A percentile compares a stretch with the other conserved stretches of the same genome.
phyloP scores from a whole-genome alignment of 2,888 invertebrate species.

The Trachelus iudaicus region DNA sequence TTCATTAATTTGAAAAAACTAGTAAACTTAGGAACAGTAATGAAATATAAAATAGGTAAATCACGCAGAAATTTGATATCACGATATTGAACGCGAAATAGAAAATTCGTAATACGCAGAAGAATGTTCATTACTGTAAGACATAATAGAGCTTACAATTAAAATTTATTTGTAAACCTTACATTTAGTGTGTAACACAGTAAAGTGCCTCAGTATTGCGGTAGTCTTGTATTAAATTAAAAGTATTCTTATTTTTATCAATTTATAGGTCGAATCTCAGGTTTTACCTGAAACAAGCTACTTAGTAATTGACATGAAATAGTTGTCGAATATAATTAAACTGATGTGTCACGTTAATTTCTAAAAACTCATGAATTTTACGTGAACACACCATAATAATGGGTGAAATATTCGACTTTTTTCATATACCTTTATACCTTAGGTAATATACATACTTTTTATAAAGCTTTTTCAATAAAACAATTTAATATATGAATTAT shows the following conservation, averaged over 20 bases:
- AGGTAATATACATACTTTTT: background rate
- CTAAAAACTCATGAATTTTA: background rate
- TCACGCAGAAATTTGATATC: background rate
- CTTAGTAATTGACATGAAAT: background rate
- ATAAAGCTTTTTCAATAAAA: constrained; percentile 1
- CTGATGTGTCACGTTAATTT: background rate
- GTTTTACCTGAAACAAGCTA: background rate
- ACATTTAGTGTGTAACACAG: background rate
- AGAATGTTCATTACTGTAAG: background rate
- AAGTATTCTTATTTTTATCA: constrained; percentile 14
- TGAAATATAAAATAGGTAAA: background rate
- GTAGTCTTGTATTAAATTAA: constrained; percentile 8
- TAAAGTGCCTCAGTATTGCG: background rate
- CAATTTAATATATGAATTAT: background rate
- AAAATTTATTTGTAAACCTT: background rate
- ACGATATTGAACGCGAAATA: background rate
- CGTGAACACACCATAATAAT: background rate
- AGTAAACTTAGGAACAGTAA: background rate
- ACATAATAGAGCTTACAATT: background rate
- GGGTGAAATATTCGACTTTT: background rate
- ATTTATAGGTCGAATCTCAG: constrained; percentile 5
- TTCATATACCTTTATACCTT: background rate
- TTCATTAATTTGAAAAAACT: background rate
- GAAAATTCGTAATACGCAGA: background rate
- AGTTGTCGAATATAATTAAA: background rate